Evolutionary conservation across 1,140 invertebrate species (phyloP), one percentile per base, ranked within the genome.

Genomic region (Microplitis demolitor): DNA sequence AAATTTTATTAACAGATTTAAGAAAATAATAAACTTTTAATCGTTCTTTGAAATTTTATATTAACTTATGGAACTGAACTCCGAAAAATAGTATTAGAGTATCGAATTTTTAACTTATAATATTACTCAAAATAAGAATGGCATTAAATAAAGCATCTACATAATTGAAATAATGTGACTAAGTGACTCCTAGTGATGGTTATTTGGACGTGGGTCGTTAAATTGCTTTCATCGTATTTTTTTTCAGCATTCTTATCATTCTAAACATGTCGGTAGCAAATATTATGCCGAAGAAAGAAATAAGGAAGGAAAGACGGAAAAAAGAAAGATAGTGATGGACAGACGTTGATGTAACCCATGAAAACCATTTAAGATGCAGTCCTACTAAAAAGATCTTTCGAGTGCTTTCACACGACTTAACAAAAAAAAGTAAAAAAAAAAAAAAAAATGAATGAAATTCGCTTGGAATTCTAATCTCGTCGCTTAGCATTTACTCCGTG

Each of bases 401-500:
- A 62, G 79, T 74, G 76, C 78, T 71, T 73, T 79, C 69, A 71
- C 77, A 68, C 62, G 64, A 33, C 8, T 66, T 45, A 45, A 45
- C 39, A 11, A 8, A 45, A 45, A 45, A 8, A 24, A 24, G n/a
- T n/a, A 24, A 24, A 45, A 45, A 45, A 45, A 39, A 39, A 63
- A n/a, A 50, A 45, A 69, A 78, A 82, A 78, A 83, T 82, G 82
- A 77, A 80, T 76, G 78, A 72, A 74, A 75, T 78, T 67, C 71
- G 62, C 61, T 62, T 66, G 70, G 82, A 84, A 84, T 84, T 79
- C 81, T 83, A 83, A 84, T 83, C 77, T 77, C 58, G 45, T 58
- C 71, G 66, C 37, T 72, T 72, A 53, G 63, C 68, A 37, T 53
- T 66, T 35, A 71, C 63, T 54, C 67, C 5, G 72, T 64, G 39